Percentiles rank a stretch among this genome's conserved stretches.
Conservation (phyloP, 2,797 vertebrate genomes). For the Emys orbicularis region DNA sequence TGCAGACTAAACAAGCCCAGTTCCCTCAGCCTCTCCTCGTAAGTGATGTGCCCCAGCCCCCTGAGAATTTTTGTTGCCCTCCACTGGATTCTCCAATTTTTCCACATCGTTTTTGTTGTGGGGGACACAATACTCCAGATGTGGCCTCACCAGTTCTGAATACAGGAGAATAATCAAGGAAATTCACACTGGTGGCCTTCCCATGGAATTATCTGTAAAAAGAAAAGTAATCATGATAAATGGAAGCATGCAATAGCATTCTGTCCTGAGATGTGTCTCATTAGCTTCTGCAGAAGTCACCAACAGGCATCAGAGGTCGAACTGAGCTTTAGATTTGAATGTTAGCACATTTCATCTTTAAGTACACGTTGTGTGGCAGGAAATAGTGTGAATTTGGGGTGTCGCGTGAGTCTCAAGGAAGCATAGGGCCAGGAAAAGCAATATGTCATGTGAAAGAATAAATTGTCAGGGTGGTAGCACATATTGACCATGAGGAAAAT, state of each 20-base stretch:
- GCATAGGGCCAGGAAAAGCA: not conserved
- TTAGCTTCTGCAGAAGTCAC: not conserved
- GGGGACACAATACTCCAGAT: too few species aligned
- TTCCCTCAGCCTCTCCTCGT: too few species aligned
- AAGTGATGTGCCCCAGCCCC: too few species aligned
- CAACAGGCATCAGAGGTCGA: not conserved
- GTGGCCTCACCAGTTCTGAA: too few species aligned
- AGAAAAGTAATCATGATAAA: not conserved
- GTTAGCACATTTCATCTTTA: not conserved
- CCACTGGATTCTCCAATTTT: too few species aligned
- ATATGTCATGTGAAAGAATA: not conserved
- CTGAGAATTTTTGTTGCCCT: too few species aligned
- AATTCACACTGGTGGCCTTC: not conserved
- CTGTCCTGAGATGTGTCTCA: not conserved
- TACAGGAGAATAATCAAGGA: too few species aligned
- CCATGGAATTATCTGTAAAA: not conserved
- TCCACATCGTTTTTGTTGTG: too few species aligned
- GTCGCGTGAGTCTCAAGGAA: not conserved
- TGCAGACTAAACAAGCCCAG: too few species aligned
- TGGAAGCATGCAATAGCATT: not conserved
- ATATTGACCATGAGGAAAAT: conserved; percentile 35
- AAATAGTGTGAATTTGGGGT: not conserved
- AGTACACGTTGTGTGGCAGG: not conserved
- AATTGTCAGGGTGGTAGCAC: conserved; percentile 25
- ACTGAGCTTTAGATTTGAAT: not conserved